phyloP scores from a whole-genome alignment of 2,113 vertebrate genomes.

The Scophthalmus maximus region DNA sequence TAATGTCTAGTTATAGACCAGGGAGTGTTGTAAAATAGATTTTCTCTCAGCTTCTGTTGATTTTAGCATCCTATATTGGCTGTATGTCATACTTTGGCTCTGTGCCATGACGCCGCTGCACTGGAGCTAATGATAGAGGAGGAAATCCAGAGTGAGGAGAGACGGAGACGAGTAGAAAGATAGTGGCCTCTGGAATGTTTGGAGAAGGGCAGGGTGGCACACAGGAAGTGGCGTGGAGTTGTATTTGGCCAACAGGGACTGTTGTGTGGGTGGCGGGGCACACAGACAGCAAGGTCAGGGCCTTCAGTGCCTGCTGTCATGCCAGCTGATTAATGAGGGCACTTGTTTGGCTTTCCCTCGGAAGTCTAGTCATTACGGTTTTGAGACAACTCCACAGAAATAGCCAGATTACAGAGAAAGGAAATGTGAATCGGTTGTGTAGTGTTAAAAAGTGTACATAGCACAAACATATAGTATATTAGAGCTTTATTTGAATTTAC shows the following conservation, averaged over 20 bases:
- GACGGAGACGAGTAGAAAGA: constrained; percentile 48
- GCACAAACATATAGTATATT: too few relatives aligned
- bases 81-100: constrained; percentile 39
- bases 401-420: too few relatives aligned
- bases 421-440: not conserved
- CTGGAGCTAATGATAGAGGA: constrained; percentile 46
- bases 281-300: constrained; percentile 34
- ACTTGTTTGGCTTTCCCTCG: constrained; percentile 28
- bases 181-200: constrained; percentile 63
- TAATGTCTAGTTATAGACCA: not conserved
- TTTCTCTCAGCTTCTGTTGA: constrained; percentile 5
- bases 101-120: constrained; percentile 10
- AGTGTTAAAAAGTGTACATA: not conserved
- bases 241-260: constrained; percentile 47
- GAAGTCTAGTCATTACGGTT: constrained; percentile 8
- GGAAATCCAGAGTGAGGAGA: constrained; percentile 44
- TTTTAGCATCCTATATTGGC: not conserved
- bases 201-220: constrained; percentile 47
- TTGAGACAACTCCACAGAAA: constrained; percentile 2
- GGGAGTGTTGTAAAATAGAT: not conserved
- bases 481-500: too few relatives aligned
- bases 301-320: constrained; percentile 30
- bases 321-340: constrained; percentile 49
- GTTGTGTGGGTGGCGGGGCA: constrained; percentile 33
- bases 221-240: constrained; percentile 66